Percentiles rank a stretch among this genome's conserved stretches.
Evolutionary conservation across 2,888 invertebrate species (phyloP).

Genomic region (Drosophila vallismaia): DNA sequence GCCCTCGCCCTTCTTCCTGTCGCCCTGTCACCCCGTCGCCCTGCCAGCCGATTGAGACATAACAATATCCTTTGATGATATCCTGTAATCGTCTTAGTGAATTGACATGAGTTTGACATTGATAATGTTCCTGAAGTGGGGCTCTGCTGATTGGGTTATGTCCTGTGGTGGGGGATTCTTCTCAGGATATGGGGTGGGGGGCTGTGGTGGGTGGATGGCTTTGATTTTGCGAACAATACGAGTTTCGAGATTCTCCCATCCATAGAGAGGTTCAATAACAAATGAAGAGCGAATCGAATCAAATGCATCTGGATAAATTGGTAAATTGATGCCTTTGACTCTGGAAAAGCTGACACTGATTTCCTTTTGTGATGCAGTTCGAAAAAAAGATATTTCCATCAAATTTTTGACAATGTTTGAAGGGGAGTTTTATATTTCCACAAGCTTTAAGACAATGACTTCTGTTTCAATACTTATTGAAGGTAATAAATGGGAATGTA

Average conservation of each 20-base stretch:
- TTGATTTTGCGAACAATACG: slow-evolving; percentile 1
- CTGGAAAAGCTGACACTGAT: slow-evolving; percentile 31
- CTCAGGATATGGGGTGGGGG: background rate
- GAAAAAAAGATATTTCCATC: no score
- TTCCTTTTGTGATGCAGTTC: background rate
- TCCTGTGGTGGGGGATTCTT: background rate
- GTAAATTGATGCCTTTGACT: slow-evolving; percentile 31
- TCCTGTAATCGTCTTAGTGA: slow-evolving; percentile 73
- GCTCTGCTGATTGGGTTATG: background rate
- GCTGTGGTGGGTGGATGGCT: background rate
- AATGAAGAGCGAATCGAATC: slow-evolving; percentile 38
- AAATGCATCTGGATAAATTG: slow-evolving; percentile 28
- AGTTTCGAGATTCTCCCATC: background rate
- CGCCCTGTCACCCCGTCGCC: background rate
- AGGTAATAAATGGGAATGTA: no score
- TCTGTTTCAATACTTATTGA: no score
- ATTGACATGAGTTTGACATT: slow-evolving; percentile 77
- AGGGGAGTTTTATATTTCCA: no score
- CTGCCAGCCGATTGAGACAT: slow-evolving; percentile 62
- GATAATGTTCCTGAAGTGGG: slow-evolving; percentile 58
- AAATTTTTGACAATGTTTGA: no score
- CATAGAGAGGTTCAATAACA: slow-evolving; percentile 24
- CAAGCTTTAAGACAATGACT: no score
- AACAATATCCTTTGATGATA: slow-evolving; percentile 77
- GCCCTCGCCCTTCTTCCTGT: background rate